Evolutionary conservation across 2,113 vertebrate genomes (phyloP), one percentile per base, ranked within the genome.

Genomic region (Accipiter virgatus): DNA sequence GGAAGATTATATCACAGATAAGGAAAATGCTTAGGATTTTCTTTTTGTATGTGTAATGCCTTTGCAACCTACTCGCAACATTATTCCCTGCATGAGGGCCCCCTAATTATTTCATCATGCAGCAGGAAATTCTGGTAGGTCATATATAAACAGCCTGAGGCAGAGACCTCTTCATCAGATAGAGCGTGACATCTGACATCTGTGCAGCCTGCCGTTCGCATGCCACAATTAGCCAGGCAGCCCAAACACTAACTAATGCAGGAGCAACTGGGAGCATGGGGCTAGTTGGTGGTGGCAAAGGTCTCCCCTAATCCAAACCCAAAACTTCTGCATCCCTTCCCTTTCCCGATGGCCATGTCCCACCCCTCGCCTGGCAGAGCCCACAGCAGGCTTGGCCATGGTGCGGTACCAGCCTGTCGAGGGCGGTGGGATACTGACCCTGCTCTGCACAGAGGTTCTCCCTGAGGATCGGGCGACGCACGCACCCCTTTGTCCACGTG

Each of bases 41-140:
- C 97, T 97, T 96, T 90, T 95, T 96, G 95, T 95, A 45, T 97
- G 96, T 97, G 96, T 96, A 97, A 98, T 97, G 97, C 97, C 91
- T 97, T 97, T 98, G 97, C 97, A 98, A 97, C 94, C 96, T 95
- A 96, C 97, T 97, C 45, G 34, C 97, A 98, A 95, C 96, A 85
- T 96, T 96, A 95, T 95, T 98, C 98, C 98, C 97, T 96, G 89
- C 95, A 95, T 68, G 91, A 98, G 79, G 98, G 98, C 98, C 98
- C 98, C 98, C 97, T 99, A 99, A 99, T 99, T 98, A 99, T 98
- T 99, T 98, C 99, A 99, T 99, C 98, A 98, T 99, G 99, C 97
- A 97, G 98, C 98, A 99, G 98, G 99, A 99, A 99, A 98, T 98
- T 98, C 98, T 98, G 98, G 98, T 98, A 97, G 98, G 98, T 98